Evolutionary conservation across 2,113 vertebrate species (phyloP), one percentile per base, ranked within the genome.

Genomic region (Nesogale talazaci): DNA sequence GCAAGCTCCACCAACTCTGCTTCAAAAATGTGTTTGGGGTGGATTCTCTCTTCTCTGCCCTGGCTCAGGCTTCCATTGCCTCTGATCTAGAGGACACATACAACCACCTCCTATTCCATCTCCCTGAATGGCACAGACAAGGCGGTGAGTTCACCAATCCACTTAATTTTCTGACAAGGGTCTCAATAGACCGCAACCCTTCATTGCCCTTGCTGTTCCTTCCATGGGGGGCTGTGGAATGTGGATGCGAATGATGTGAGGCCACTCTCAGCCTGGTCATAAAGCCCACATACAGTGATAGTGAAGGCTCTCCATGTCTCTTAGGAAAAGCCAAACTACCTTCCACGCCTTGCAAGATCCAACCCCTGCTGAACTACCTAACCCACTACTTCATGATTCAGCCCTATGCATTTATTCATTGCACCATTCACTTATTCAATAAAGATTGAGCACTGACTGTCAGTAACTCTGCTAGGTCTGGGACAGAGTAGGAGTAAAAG

Each of bases 151-250:
- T 89, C 83, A 79, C 42, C n/a, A 38, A 59, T 52, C 22, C 36
- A 79, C 46, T 52, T 52, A 9, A 52, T 7, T 52, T 52, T 52
- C 46, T 52, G 10, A 52, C 46, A 52, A 52, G 46, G 46, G 10
- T 12, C 46, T 12, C 46, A 52, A 52, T 34, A 40, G n/a, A 56
- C 12, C 27, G 81, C 22, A 36, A 83, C n/a, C 42, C 36, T 11
- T 46, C 67, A 16, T 38, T n/a, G 40, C 76, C 46, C 79, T 93
- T 81, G 84, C n/a, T n/a, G n/a, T n/a, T n/a, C 92, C 12, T 34
- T 92, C 57, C 79, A 17, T 75, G 52, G 36, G 29, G 9, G 77
- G 77, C 36, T 17, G 36, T 10, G 46, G 72, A 79, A 83, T 92
- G 57, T 38, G 77, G 29, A n/a, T 4, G 29, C 93, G 23, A 77